These are phyloP conservation scores for Cydia strobilella DNA, from an alignment of 1,140 invertebrate species.

Conservation along the genomic window DNA sequence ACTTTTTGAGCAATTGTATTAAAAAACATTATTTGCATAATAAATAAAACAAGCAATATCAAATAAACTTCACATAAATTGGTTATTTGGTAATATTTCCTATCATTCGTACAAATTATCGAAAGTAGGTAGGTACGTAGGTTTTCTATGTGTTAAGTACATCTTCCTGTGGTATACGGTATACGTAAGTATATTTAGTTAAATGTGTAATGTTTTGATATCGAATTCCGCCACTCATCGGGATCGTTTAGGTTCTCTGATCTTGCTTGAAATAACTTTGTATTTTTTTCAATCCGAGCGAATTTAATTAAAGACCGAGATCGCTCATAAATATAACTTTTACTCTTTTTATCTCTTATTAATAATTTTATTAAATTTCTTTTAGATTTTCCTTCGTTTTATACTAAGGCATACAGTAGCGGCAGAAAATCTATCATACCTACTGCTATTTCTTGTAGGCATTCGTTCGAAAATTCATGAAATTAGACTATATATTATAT, in stretches of 20 bases:
- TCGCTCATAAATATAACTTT: conserved; percentile 13
- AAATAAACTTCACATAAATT: background rate
- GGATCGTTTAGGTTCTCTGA: background rate
- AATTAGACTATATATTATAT: too few relatives aligned
- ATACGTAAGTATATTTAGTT: conserved; percentile 19
- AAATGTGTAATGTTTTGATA: conserved; percentile 24
- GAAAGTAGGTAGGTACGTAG: background rate
- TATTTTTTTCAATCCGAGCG: conserved; percentile 9
- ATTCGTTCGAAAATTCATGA: too few relatives aligned
- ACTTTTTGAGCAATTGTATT: too few relatives aligned
- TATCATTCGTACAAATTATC: background rate
- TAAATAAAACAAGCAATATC: background rate
- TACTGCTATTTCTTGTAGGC: too few relatives aligned
- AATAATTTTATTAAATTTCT: background rate
- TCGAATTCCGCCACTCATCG: background rate
- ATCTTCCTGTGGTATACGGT: background rate
- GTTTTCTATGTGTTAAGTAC: background rate
- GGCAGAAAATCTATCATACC: too few relatives aligned
- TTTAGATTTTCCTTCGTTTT: background rate
- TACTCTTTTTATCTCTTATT: conserved; percentile 22
- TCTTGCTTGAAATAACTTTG: conserved; percentile 20
- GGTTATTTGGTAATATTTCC: background rate
- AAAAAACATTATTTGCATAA: background rate
- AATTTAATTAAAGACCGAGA: conserved; percentile 11
- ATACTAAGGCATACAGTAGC: background rate